These are phyloP conservation scores for Drosophila paulistorum DNA, from an alignment of 1,140 invertebrate genomes.

Conservation along the genomic window DNA sequence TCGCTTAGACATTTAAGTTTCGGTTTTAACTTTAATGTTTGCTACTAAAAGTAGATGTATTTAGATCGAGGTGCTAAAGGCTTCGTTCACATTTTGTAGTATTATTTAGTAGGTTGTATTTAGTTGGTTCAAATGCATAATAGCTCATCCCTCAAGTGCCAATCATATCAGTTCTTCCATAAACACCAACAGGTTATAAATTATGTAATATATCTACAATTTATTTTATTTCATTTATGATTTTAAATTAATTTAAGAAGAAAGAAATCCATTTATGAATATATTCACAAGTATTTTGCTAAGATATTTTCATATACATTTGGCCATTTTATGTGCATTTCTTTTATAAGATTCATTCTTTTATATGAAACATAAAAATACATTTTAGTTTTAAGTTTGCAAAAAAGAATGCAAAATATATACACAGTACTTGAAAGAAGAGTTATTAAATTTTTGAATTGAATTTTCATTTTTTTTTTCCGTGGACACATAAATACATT, in stretches of 20 bases:
- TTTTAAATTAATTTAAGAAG: background rate
- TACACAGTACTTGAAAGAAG: background rate
- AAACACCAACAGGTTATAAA: background rate
- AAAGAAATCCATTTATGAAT: background rate
- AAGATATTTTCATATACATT: conserved; percentile 31
- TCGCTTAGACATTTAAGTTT: background rate
- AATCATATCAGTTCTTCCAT: conserved; percentile 73
- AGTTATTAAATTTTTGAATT: background rate
- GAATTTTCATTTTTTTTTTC: background rate
- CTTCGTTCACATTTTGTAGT: conserved; percentile 37
- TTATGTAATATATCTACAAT: conserved; percentile 1
- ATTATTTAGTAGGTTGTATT: conserved; percentile 54
- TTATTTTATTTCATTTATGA: background rate
- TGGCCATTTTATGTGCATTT: conserved; percentile 27
- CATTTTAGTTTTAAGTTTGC: background rate
- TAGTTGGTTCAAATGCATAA: conserved; percentile 52
- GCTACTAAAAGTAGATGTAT: conserved; percentile 20
- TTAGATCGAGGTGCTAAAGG: conserved; percentile 24
- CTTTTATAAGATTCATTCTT: conserved; percentile 34
- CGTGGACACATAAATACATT: no score
- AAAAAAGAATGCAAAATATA: background rate
- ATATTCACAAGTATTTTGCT: conserved; percentile 14
- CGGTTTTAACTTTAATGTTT: background rate
- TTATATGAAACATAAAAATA: conserved; percentile 5
- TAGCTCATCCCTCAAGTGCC: conserved; percentile 55